Conservation (phyloP, 2,113 vertebrate genomes). For the Hippocampus guttulatus region DNA sequence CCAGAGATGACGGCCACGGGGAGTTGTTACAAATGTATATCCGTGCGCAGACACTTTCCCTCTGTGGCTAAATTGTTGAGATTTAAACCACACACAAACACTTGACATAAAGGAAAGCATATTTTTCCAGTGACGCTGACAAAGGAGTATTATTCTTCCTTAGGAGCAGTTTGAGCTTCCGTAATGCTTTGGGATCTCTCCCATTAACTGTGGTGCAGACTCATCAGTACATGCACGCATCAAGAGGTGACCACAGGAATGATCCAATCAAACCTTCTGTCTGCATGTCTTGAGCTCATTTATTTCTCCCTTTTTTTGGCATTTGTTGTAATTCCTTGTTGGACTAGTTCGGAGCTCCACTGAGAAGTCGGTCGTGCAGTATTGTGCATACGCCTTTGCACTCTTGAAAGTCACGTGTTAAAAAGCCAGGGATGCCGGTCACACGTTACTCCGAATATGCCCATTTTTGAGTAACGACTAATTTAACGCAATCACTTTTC, state of each 20-base stretch:
- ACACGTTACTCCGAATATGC: too few species aligned
- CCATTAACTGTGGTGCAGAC: constrained; percentile 46
- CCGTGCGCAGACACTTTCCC: constrained; percentile 7
- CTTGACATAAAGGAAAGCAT: constrained; percentile 6
- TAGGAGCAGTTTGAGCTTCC: constrained; percentile 47
- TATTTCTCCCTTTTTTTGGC: constrained; percentile 26
- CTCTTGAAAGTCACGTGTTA: too few species aligned
- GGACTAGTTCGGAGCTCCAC: constrained; percentile 28
- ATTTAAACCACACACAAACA: constrained; percentile 25
- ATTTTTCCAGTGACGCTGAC: constrained; percentile 36
- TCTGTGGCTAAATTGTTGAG: constrained; percentile 26
- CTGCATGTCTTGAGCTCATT: constrained; percentile 30
- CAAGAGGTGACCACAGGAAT: constrained; percentile 52
- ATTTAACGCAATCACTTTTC: too few species aligned
- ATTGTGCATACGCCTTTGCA: constrained; percentile 10
- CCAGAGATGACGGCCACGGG: constrained; percentile 5
- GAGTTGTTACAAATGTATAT: constrained; percentile 9
- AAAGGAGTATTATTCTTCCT: constrained; percentile 39
- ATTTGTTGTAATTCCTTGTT: constrained; percentile 31
- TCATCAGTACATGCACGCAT: constrained; percentile 44
- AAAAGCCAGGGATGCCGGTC: too few species aligned
- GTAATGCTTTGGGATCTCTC: constrained; percentile 48
- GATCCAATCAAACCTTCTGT: constrained; percentile 32
- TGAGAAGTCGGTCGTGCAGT: constrained; percentile 31
- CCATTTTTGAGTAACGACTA: too few species aligned